Conservation (phyloP, 2,113 vertebrate genomes). For the Gymnorhina tibicen region DNA sequence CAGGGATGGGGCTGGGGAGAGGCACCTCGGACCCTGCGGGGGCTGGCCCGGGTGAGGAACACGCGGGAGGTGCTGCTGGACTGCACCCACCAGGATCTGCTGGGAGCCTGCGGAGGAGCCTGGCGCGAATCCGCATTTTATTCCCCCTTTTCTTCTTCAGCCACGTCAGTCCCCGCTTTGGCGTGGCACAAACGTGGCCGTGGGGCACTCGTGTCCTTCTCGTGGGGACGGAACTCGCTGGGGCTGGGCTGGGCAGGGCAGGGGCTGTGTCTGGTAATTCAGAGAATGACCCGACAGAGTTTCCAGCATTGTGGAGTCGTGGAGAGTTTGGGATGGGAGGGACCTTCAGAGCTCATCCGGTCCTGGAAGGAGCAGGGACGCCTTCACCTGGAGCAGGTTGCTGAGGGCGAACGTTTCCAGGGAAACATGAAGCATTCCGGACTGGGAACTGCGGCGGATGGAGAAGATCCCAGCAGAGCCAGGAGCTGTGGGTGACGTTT, state of each 20-base stretch:
- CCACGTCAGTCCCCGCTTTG: neutral
- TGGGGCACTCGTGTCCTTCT: neutral
- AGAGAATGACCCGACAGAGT: no score
- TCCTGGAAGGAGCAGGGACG: neutral
- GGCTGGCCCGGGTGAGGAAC: neutral
- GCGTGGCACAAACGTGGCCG: fast-evolving
- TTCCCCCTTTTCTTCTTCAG: neutral
- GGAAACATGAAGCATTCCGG: fast-evolving
- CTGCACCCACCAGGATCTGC: neutral
- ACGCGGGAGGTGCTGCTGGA: neutral
- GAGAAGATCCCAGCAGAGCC: fast-evolving
- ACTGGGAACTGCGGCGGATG: neutral
- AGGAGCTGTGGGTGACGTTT: neutral
- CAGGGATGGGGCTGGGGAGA: neutral
- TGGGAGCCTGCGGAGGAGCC: neutral
- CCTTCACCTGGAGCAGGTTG: fast-evolving
- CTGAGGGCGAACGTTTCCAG: neutral
- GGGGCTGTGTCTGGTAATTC: neutral
- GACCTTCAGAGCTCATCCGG: neutral
- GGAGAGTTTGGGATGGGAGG: neutral
- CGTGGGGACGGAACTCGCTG: neutral
- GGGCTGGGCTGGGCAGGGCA: neutral
- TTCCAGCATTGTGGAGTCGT: neutral
- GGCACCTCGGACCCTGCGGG: neutral
- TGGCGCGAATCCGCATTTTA: neutral